Evolutionary conservation across 2,888 invertebrate genomes (phyloP).

Genomic region (Periphyllus acericola): DNA sequence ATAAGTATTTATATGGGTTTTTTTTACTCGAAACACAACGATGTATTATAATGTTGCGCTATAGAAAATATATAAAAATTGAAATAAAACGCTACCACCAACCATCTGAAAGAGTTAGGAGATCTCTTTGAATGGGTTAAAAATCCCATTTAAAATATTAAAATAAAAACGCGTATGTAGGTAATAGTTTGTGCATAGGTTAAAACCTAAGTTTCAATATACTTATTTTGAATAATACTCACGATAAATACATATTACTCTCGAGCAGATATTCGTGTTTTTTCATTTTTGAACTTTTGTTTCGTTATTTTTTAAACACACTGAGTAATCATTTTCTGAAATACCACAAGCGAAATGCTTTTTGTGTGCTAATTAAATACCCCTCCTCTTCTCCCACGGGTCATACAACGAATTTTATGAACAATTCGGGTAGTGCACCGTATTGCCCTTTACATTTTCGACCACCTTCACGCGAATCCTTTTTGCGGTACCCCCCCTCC

Average conservation of each 20-base stretch:
- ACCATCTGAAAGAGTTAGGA: background rate
- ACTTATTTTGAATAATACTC: conserved; percentile 24
- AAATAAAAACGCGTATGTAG: background rate
- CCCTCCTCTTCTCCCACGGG: background rate
- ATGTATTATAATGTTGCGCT: background rate
- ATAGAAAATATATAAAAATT: background rate
- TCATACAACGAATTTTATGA: background rate
- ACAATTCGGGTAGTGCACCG: conserved; percentile 27
- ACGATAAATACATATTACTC: background rate
- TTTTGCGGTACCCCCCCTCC: background rate
- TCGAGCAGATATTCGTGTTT: background rate
- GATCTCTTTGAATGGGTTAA: background rate
- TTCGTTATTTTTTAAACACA: conserved; percentile 14
- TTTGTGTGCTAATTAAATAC: conserved; percentile 36
- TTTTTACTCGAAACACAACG: background rate
- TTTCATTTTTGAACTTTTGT: conserved; percentile 2
- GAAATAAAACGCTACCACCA: background rate
- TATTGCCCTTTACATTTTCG: conserved; percentile 33
- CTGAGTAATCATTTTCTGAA: conserved; percentile 10
- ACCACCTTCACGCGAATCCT: conserved; percentile 13
- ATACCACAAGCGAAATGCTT: conserved; percentile 9
- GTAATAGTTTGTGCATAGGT: background rate
- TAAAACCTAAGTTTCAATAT: conserved; percentile 15
- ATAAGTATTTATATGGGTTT: background rate
- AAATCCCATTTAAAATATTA: background rate